A percentile compares a stretch with the other conserved stretches of the same genome.
Evolutionary conservation across 2,797 vertebrate species (phyloP).

Genomic region (Tenualosa ilisha): DNA sequence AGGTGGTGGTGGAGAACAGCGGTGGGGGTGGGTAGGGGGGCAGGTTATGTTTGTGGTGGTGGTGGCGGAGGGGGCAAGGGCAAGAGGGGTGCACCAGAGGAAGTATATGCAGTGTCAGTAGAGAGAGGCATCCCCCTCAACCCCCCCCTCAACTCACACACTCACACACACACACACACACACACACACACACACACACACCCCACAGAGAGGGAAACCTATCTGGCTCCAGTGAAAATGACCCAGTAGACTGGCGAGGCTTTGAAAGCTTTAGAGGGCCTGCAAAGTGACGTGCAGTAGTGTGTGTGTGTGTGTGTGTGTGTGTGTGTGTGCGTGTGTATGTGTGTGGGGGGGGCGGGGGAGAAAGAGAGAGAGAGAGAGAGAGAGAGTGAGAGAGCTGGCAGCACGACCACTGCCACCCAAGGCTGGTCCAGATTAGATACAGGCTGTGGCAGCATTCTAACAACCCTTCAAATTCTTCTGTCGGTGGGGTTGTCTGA

Average conservation of each 20-base stretch:
- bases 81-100: background rate
- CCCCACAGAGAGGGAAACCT: slow-evolving; percentile 9
- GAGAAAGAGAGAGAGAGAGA: background rate
- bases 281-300: background rate
- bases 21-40: no score
- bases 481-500: background rate
- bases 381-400: background rate
- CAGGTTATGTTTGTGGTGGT: no score
- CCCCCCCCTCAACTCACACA: background rate
- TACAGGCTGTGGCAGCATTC: background rate
- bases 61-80: background rate
- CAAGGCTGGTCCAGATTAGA: background rate
- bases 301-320: background rate
- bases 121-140: background rate
- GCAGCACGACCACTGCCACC: background rate
- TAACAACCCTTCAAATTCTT: background rate
- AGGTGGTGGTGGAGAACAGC: background rate
- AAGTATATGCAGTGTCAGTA: slow-evolving; percentile 4
- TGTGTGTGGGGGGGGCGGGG: no score
- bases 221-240: slow-evolving; percentile 22
- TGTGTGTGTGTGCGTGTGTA: background rate
- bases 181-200: background rate
- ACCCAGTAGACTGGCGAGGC: background rate
- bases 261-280: background rate
- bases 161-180: slow-evolving; percentile 14